phyloP scores from a whole-genome alignment of 2,113 vertebrate species.

The Aphelocoma coerulescens region DNA sequence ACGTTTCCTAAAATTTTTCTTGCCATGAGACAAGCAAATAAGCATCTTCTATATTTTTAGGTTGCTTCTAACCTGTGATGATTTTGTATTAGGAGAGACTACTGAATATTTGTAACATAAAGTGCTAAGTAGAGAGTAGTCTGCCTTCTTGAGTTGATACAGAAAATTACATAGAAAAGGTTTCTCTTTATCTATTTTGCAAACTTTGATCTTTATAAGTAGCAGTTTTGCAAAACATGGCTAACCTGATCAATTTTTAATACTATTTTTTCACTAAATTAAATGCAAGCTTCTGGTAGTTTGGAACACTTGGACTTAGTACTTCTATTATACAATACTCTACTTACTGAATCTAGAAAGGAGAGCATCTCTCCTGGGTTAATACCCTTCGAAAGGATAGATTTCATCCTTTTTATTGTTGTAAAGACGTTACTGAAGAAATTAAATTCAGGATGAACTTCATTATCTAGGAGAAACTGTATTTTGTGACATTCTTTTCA shows the following conservation, averaged over 20 bases:
- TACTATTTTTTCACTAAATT: neutral
- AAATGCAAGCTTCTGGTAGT: neutral
- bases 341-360: neutral
- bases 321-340: neutral
- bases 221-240: neutral
- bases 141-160: neutral
- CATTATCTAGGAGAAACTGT: neutral
- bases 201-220: neutral
- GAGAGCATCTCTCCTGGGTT: neutral
- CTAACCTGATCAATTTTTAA: neutral
- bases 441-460: neutral
- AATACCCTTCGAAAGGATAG: neutral
- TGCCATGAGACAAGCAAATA: neutral
- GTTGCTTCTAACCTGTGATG: neutral
- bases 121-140: neutral
- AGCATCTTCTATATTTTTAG: neutral
- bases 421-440: neutral
- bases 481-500: neutral
- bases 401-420: neutral
- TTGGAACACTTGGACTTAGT: neutral
- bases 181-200: neutral
- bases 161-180: neutral
- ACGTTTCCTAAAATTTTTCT: neutral
- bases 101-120: neutral
- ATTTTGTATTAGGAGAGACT: neutral